These are phyloP conservation scores for Aethes cnicana DNA, from an alignment of 2,888 invertebrate species.

Conservation along the genomic window DNA sequence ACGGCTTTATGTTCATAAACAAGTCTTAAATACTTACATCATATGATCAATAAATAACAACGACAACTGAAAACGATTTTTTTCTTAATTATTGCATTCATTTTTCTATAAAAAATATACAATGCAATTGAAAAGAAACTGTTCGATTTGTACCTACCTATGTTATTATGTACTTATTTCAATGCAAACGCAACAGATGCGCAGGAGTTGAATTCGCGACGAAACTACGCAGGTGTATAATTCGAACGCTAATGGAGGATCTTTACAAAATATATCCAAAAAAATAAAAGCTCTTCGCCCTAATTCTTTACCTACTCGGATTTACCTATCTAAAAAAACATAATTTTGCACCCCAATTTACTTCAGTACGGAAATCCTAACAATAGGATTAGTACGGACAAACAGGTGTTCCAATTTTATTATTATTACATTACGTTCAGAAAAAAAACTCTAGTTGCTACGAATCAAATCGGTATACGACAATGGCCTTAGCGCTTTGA, in stretches of 20 bases:
- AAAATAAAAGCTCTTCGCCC: constrained; percentile 17
- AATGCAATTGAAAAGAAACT: no score
- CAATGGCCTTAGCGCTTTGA: constrained; percentile 77
- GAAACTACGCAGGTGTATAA: constrained; percentile 17
- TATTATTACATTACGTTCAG: constrained; percentile 76
- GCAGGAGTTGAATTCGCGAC: constrained; percentile 6
- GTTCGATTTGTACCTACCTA: no score
- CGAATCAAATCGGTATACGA: constrained; percentile 82
- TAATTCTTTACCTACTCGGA: constrained; percentile 15
- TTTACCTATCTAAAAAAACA: constrained; percentile 39
- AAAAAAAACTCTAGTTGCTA: constrained; percentile 65
- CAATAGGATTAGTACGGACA: constrained; percentile 64
- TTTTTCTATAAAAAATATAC: no score
- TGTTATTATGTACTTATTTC: no score
- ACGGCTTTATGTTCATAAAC: no score
- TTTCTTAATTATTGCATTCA: no score
- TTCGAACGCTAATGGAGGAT: constrained; percentile 2
- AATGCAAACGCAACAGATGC: constrained; percentile 15
- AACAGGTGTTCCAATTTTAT: constrained; percentile 76
- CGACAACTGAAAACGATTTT: no score
- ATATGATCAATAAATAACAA: no score
- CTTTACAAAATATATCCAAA: neutral
- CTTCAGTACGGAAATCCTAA: constrained; percentile 53
- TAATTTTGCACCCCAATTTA: constrained; percentile 59
- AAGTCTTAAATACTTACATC: no score